Conservation (phyloP, 2,797 vertebrate genomes). For the Pagetopsis macropterus region DNA sequence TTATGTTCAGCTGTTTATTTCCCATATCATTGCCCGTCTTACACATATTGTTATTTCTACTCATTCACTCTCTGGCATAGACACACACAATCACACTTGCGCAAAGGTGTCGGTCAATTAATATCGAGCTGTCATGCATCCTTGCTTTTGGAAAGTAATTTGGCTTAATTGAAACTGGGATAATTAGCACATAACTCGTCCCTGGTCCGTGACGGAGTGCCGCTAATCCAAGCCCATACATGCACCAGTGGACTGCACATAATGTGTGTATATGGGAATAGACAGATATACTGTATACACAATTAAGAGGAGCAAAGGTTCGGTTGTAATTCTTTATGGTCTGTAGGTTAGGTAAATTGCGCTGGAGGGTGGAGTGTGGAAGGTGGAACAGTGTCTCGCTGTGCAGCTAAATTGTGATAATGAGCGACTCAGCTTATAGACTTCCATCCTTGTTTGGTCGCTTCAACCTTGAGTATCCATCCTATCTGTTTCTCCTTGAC, state of each 20-base stretch:
- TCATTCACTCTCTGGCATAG: background rate
- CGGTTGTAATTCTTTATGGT: background rate
- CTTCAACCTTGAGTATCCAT: conserved; percentile 32
- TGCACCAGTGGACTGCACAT: conserved; percentile 27
- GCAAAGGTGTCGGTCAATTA: conserved; percentile 26
- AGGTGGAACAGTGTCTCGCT: background rate
- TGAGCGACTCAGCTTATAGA: background rate
- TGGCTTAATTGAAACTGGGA: conserved; percentile 46
- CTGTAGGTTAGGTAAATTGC: background rate
- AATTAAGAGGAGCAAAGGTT: background rate
- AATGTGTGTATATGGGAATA: conserved; percentile 4
- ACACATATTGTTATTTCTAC: background rate
- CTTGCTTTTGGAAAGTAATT: conserved; percentile 47
- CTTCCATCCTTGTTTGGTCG: background rate
- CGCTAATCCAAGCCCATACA: conserved; percentile 25
- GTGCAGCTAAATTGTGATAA: conserved; percentile 21
- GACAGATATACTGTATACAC: conserved; percentile 5
- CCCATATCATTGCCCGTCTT: background rate
- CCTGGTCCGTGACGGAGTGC: conserved; percentile 16
- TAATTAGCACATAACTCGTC: conserved; percentile 49
- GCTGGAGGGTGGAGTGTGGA: background rate
- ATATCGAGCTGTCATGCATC: conserved; percentile 50
- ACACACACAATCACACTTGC: background rate
- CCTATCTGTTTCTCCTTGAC: conserved; percentile 11
- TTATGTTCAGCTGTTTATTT: background rate